Evolutionary conservation across 2,888 invertebrate species (phyloP), one percentile per base, ranked within the genome.

Genomic region (Agrochola macilenta): DNA sequence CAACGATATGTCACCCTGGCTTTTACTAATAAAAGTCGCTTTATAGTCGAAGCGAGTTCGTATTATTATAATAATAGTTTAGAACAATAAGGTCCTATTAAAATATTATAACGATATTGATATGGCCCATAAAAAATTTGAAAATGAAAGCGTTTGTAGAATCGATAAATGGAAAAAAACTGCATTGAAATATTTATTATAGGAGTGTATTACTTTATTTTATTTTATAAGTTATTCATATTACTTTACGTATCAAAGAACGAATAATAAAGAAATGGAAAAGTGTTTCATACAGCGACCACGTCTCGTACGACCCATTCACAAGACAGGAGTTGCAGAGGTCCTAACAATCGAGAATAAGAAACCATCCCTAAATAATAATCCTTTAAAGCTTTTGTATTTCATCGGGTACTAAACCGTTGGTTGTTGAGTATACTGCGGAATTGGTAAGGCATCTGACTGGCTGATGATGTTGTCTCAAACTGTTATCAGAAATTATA

Each of bases 1-100:
- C 83, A 81, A 81, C 84, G 86, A 82, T 88, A 77, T 84, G 82
- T 83, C 83, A 77, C 83, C n/a, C 60, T 76, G 58, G n/a, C 65
- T 57, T 46, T 52, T 87, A 89, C 86, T 77, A 76, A 17, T 43
- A 60, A 49, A 78, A 74, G 54, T 69, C 86, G 43, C 54, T 61
- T 26, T 23, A 14, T 0, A 74, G 35, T 72, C 69, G 69, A 78
- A 70, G 12, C 12, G 35, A 58, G 23, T 65, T 79, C 17, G 30
- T 71, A 66, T 73, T 75, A 69, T 54, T 54, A 49, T 26, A 71
- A 46, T 64, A 68, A 35, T 64, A 66, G 26, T 69, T 11, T 63
- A 60, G 43, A 72, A 85, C 72, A 81, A 85, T 85, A 69, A 61
- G 26, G n/a, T 7, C 54, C 26, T 64, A 69, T 81, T 84, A 69